Evolutionary conservation across 2,888 invertebrate genomes (phyloP).

Genomic region (Sinohyriopsis cumingii): DNA sequence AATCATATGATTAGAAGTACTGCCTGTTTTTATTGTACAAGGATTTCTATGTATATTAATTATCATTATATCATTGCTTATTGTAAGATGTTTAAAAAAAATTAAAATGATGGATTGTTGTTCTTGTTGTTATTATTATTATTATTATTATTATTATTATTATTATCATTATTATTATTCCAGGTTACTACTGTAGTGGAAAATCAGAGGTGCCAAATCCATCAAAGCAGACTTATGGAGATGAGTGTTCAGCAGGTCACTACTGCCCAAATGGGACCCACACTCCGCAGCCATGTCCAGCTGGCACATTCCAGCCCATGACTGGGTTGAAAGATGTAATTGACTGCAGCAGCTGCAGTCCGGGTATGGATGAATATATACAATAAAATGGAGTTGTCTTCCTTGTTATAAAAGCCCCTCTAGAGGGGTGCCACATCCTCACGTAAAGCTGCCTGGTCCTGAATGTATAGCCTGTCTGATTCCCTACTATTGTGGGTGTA

Average conservation of each 20-base stretch:
- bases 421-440: too few relatives aligned
- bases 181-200: constrained; percentile 63
- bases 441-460: too few relatives aligned
- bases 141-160: constrained; percentile 8
- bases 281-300: constrained; percentile 58
- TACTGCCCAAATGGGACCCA: constrained; percentile 67
- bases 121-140: neutral
- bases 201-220: constrained; percentile 55
- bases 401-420: too few relatives aligned
- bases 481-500: too few relatives aligned
- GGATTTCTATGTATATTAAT: too few relatives aligned
- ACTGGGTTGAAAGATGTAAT: constrained; percentile 48
- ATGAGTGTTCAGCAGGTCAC: constrained; percentile 61
- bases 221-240: constrained; percentile 53
- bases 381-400: too few relatives aligned
- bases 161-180: constrained; percentile 4
- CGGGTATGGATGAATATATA: constrained; percentile 40
- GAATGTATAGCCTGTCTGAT: too few relatives aligned
- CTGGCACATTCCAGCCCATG: constrained; percentile 61
- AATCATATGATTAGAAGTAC: too few relatives aligned
- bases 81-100: neutral
- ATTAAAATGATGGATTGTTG: neutral
- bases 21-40: too few relatives aligned
- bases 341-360: constrained; percentile 62
- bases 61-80: too few relatives aligned